A percentile compares a stretch with the other conserved stretches of the same genome.
Evolutionary conservation across 2,888 invertebrate genomes (phyloP).

Genomic region (Phania funesta): DNA sequence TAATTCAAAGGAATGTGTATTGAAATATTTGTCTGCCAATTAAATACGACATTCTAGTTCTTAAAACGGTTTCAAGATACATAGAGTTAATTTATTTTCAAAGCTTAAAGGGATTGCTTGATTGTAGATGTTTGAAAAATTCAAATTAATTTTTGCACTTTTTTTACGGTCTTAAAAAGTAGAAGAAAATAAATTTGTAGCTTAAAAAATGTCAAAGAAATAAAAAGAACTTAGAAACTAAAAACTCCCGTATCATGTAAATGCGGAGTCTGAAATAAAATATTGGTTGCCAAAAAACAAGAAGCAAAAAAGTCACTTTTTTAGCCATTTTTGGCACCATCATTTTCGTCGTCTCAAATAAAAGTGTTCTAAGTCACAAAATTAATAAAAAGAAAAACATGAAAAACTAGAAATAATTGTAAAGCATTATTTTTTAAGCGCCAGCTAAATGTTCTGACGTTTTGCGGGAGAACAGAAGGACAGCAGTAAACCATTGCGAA

Average conservation of each 20-base stretch:
- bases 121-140: conserved; percentile 45
- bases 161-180: conserved; percentile 41
- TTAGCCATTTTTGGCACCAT: conserved; percentile 38
- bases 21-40: conserved; percentile 51
- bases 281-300: conserved; percentile 44
- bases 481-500: neutral
- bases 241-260: neutral
- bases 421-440: conserved; percentile 51
- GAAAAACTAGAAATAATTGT: conserved; percentile 57
- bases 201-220: conserved; percentile 34
- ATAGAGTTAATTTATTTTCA: conserved; percentile 13
- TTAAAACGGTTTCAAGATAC: conserved; percentile 37
- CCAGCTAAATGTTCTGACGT: conserved; percentile 51
- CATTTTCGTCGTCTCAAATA: conserved; percentile 29
- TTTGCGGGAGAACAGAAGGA: neutral
- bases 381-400: neutral
- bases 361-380: conserved; percentile 20
- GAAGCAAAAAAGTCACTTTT: conserved; percentile 1
- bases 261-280: conserved; percentile 28
- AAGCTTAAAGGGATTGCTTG: conserved; percentile 48
- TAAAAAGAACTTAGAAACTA: conserved; percentile 33
- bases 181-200: conserved; percentile 12
- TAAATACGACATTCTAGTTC: conserved; percentile 55
- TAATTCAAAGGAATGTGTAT: conserved; percentile 11
- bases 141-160: conserved; percentile 67